A percentile compares a stretch with the other conserved stretches of the same genome.
Evolutionary conservation across 2,888 invertebrate genomes (phyloP).

Genomic region (Lamellibrachia satsuma): DNA sequence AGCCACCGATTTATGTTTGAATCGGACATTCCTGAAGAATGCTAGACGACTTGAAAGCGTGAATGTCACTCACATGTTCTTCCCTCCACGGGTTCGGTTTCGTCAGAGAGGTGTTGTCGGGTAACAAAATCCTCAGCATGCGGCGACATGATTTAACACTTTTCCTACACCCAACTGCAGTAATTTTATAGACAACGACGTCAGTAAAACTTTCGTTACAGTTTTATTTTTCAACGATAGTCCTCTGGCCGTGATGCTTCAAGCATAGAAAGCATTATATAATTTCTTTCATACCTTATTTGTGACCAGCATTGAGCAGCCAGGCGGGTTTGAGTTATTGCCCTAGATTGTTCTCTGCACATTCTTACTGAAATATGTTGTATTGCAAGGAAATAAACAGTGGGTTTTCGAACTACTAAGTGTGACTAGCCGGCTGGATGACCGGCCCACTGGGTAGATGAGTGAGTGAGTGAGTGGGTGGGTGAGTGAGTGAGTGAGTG

Average conservation of each 20-base stretch:
- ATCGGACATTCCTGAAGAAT: slow-evolving; percentile 10
- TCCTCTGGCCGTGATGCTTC: not conserved
- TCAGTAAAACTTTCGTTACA: not conserved
- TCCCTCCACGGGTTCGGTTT: not conserved
- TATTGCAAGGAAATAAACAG: too few relatives aligned
- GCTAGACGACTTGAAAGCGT: not conserved
- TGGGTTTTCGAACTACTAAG: too few relatives aligned
- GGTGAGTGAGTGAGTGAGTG: too few relatives aligned
- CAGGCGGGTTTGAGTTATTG: too few relatives aligned
- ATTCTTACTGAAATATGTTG: too few relatives aligned
- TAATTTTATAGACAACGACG: not conserved
- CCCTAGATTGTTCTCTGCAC: too few relatives aligned
- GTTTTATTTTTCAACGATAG: not conserved
- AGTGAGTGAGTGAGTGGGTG: too few relatives aligned
- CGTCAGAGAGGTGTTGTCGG: not conserved
- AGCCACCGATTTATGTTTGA: not conserved
- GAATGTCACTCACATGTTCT: not conserved
- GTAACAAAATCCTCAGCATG: not conserved
- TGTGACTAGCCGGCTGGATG: too few relatives aligned
- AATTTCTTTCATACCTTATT: too few relatives aligned
- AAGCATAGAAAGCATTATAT: too few relatives aligned
- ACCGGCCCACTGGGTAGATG: too few relatives aligned
- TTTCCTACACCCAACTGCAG: not conserved
- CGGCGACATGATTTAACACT: not conserved
- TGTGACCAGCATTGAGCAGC: too few relatives aligned